Conservation (phyloP, 2,113 vertebrate genomes). For the Pogona vitticeps region DNA sequence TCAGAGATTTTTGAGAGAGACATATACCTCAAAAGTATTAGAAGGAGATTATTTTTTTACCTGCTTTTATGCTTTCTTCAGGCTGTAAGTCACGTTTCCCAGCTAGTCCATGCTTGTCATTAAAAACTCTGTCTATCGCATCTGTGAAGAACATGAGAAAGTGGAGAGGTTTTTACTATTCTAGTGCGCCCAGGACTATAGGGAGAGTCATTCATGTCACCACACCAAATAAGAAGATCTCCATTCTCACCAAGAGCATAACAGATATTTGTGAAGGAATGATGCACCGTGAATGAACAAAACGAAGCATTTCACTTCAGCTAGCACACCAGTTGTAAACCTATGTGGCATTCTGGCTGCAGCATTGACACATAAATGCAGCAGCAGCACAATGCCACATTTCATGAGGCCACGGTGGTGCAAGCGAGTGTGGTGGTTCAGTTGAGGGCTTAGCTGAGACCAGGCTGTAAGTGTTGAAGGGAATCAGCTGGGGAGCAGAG, state of each 20-base stretch:
- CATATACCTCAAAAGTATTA: not conserved
- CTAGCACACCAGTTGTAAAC: not conserved
- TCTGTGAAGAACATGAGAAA: conserved; percentile 78
- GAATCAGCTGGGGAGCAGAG: no score
- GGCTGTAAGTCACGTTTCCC: conserved; percentile 88
- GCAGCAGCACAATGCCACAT: not conserved
- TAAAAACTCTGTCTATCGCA: conserved; percentile 87
- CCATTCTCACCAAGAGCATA: not conserved
- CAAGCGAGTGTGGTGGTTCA: no score
- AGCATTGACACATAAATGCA: not conserved
- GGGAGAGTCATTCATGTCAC: conserved; percentile 6
- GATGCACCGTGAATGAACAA: not conserved
- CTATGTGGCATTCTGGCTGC: not conserved
- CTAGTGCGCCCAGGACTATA: not conserved
- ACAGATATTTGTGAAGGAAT: conserved; percentile 10
- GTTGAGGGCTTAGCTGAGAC: no score
- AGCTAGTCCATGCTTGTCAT: conserved; percentile 84
- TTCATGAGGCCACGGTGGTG: not conserved
- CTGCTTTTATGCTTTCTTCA: conserved; percentile 83
- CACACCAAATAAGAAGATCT: conserved; percentile 22
- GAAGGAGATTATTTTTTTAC: conserved; percentile 68
- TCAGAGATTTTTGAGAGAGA: not conserved
- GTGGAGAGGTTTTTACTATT: conserved; percentile 11
- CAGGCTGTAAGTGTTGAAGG: no score
- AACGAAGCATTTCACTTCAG: not conserved